Conservation (phyloP, 2,888 invertebrate species). For the Ethmia dodecea region DNA sequence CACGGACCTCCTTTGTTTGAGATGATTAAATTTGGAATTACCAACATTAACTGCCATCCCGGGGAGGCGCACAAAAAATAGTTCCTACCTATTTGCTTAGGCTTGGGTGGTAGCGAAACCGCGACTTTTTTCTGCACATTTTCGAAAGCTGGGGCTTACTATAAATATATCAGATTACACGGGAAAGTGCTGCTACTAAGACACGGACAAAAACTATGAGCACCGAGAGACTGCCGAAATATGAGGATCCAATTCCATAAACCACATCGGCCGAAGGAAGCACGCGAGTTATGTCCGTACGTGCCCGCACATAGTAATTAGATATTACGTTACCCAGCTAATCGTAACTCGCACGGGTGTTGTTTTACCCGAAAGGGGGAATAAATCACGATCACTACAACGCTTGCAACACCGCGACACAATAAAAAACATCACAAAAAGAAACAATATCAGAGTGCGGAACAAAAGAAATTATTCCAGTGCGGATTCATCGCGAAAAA, state of each 20-base stretch:
- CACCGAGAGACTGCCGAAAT: constrained; percentile 72
- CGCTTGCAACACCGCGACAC: constrained; percentile 58
- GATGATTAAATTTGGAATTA: constrained; percentile 73
- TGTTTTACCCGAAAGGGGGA: constrained; percentile 74
- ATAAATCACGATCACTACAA: constrained; percentile 62
- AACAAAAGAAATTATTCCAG: constrained; percentile 75
- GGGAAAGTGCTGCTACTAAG: constrained; percentile 48
- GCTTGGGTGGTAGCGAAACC: constrained; percentile 23
- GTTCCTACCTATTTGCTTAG: constrained; percentile 40
- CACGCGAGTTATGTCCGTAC: constrained; percentile 70
- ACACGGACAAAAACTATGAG: constrained; percentile 60
- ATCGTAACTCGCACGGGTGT: constrained; percentile 75
- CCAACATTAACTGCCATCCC: constrained; percentile 60
- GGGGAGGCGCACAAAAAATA: constrained; percentile 47
- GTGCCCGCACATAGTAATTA: constrained; percentile 76
- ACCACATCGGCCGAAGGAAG: constrained; percentile 71
- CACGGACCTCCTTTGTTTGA: constrained; percentile 72
- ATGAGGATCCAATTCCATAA: constrained; percentile 76
- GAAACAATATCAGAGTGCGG: constrained; percentile 68
- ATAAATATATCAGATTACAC: constrained; percentile 62
- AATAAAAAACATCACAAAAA: constrained; percentile 60
- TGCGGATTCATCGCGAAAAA: constrained; percentile 58
- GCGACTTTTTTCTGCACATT: constrained; percentile 37
- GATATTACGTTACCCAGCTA: constrained; percentile 71
- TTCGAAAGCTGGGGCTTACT: constrained; percentile 33